phyloP scores from a whole-genome alignment of 1,140 invertebrate species.

The Pseudomyrmex gracilis region DNA sequence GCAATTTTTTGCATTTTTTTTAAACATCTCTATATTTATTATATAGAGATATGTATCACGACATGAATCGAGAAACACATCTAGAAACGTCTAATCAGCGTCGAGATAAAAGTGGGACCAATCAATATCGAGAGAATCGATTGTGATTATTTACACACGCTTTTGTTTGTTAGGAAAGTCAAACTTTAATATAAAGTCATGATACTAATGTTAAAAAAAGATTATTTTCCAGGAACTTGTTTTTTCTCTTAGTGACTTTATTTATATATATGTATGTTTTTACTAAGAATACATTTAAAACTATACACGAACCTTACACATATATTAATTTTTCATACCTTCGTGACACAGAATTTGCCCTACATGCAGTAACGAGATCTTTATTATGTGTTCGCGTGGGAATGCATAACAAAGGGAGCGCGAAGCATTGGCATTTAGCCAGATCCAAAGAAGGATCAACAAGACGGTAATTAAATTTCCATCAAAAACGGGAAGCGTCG shows the following conservation, averaged over 20 bases:
- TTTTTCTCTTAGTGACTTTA: too few species aligned
- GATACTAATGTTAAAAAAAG: too few species aligned
- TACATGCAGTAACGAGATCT: not conserved
- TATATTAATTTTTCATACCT: not conserved
- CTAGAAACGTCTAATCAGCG: too few species aligned
- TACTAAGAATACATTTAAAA: not conserved
- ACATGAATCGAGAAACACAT: too few species aligned
- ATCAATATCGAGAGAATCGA: too few species aligned
- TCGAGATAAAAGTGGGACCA: too few species aligned
- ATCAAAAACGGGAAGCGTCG: constrained; percentile 6
- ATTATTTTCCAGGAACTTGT: too few species aligned
- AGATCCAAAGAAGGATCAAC: constrained; percentile 16
- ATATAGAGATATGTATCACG: too few species aligned
- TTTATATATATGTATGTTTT: not conserved
- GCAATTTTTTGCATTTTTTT: not conserved
- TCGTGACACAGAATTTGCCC: not conserved
- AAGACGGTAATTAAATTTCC: constrained; percentile 41
- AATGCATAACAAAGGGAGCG: constrained; percentile 26
- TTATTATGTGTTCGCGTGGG: not conserved
- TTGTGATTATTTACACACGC: too few species aligned
- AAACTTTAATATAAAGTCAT: too few species aligned
- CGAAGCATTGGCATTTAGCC: not conserved
- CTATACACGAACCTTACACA: not conserved
- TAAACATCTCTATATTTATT: too few species aligned
- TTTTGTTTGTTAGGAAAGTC: too few species aligned